Conservation (phyloP, 2,797 vertebrate genomes). For the Lemur catta region DNA sequence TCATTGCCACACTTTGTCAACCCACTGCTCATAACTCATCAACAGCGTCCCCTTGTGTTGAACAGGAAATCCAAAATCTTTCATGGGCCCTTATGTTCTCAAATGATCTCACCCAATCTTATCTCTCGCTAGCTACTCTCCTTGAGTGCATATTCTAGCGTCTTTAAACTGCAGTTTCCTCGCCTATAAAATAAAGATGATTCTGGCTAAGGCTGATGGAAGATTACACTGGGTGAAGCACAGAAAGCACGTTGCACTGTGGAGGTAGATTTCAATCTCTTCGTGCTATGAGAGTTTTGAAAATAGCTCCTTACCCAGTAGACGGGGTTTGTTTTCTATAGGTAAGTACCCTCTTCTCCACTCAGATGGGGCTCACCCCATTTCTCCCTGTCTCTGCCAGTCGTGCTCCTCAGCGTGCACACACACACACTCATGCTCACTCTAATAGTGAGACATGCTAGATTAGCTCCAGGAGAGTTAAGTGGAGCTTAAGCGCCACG, state of each 20-base stretch:
- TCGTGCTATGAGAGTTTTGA: background rate
- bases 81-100: background rate
- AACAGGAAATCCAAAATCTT: background rate
- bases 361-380: background rate
- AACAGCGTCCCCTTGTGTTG: too few relatives aligned
- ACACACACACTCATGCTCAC: background rate
- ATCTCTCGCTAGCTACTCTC: background rate
- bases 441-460: background rate
- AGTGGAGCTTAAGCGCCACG: background rate
- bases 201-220: background rate
- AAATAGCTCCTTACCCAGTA: background rate
- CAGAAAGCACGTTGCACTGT: background rate
- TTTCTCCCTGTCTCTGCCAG: background rate
- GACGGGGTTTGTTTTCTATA: background rate
- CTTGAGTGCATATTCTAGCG: background rate
- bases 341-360: background rate
- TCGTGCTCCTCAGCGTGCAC: background rate
- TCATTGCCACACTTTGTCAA: background rate
- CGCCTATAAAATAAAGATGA: background rate
- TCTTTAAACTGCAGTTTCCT: background rate
- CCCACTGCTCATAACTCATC: background rate
- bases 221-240: background rate
- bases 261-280: background rate
- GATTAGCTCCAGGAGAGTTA: background rate
- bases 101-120: background rate